Percentiles rank a stretch among this genome's conserved stretches.
Conservation (phyloP, 2,888 invertebrate species). For the Microctonus brassicae region DNA sequence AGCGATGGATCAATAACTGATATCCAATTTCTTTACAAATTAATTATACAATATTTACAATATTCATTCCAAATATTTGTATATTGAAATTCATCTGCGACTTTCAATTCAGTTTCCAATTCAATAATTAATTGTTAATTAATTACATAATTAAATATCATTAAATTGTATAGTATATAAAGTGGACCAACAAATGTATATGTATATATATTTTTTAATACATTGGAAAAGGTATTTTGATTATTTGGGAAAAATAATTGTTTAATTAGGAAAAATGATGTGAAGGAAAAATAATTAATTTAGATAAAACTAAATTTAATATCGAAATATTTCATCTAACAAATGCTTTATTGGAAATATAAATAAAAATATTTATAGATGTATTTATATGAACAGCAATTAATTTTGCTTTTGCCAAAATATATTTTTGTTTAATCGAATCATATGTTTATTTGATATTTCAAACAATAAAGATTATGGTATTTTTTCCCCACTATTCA, state of each 20-base stretch:
- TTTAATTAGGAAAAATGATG: neutral
- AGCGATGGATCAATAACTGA: slow-evolving; percentile 47
- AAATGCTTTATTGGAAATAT: neutral
- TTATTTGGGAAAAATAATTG: too few species aligned
- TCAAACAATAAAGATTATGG: neutral
- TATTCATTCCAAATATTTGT: slow-evolving; percentile 21
- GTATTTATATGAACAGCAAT: neutral
- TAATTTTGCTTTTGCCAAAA: neutral
- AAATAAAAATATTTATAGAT: neutral
- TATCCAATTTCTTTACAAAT: slow-evolving; percentile 50
- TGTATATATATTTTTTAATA: too few species aligned
- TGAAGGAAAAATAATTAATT: slow-evolving; percentile 10
- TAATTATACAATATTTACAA: slow-evolving; percentile 59
- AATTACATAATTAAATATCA: neutral
- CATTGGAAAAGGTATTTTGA: neutral
- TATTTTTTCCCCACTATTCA: neutral
- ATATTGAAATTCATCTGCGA: slow-evolving; percentile 27
- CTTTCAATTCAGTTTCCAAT: neutral
- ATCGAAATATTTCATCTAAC: neutral
- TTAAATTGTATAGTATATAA: too few species aligned
- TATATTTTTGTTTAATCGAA: neutral
- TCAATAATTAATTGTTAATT: neutral
- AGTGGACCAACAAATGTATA: neutral
- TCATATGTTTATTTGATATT: neutral
- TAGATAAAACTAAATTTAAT: too few species aligned